A percentile compares a stretch with the other conserved stretches of the same genome.
These are phyloP conservation scores for Luffia ferchaultella DNA, from an alignment of 2,888 invertebrate genomes.

Conservation along the genomic window DNA sequence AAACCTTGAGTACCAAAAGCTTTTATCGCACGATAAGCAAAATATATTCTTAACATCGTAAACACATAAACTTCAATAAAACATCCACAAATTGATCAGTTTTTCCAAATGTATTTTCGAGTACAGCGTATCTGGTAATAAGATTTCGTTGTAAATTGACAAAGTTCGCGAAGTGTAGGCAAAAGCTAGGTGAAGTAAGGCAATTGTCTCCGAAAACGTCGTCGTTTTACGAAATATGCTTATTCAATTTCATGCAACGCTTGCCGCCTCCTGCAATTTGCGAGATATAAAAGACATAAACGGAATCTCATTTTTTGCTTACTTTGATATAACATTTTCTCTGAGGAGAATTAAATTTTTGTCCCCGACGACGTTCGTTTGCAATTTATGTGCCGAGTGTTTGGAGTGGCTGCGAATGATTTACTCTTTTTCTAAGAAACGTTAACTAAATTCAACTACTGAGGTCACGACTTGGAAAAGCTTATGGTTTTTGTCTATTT, in stretches of 20 bases:
- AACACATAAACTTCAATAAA: too few species aligned
- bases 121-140: conserved; percentile 51
- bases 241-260: conserved; percentile 68
- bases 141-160: conserved; percentile 60
- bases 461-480: too few species aligned
- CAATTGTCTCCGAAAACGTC: conserved; percentile 66
- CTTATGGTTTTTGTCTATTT: too few species aligned
- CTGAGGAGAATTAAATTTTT: conserved; percentile 60
- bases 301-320: conserved; percentile 67
- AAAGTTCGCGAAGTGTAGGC: conserved; percentile 58
- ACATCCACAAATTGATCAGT: too few species aligned
- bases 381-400: conserved; percentile 44
- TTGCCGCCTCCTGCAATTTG: conserved; percentile 67
- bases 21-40: too few species aligned
- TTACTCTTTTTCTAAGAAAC: too few species aligned
- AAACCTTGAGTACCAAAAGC: too few species aligned
- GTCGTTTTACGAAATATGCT: conserved; percentile 67
- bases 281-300: conserved; percentile 68
- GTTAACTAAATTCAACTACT: too few species aligned
- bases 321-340: conserved; percentile 64
- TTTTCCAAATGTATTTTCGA: conserved; percentile 20
- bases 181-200: conserved; percentile 64
- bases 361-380: conserved; percentile 45
- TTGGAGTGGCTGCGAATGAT: too few species aligned
- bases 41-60: too few species aligned